Evolutionary conservation across 2,113 vertebrate species (phyloP).

Genomic region (Syngnathus typhle): DNA sequence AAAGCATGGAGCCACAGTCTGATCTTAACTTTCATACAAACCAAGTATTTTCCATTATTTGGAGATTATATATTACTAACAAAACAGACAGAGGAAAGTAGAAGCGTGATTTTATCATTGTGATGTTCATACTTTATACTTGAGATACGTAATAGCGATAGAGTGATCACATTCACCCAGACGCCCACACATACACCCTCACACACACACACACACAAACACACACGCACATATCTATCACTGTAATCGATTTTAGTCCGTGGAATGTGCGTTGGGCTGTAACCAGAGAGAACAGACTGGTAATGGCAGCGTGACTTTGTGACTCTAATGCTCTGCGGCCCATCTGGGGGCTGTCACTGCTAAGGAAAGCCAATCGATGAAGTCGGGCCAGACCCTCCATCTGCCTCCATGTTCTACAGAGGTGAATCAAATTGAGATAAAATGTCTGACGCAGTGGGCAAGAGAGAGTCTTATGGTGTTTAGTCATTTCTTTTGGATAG

Average conservation of each 20-base stretch:
- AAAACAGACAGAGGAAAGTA: slow-evolving; percentile 3
- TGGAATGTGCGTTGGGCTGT: slow-evolving; percentile 29
- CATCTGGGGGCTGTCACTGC: slow-evolving; percentile 61
- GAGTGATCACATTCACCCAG: slow-evolving; percentile 20
- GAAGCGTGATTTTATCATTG: neutral
- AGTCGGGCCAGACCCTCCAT: slow-evolving; percentile 40
- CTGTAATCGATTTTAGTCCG: slow-evolving; percentile 38
- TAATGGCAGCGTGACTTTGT: slow-evolving; percentile 61
- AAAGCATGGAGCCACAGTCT: neutral
- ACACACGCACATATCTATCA: slow-evolving; percentile 17
- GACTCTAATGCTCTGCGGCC: slow-evolving; percentile 59
- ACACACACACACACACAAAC: neutral
- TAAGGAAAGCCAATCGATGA: slow-evolving; percentile 56
- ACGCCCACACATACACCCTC: neutral
- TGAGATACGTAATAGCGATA: slow-evolving; percentile 12
- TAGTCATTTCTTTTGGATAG: too few relatives aligned
- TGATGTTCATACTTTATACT: slow-evolving; percentile 15
- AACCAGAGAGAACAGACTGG: slow-evolving; percentile 59
- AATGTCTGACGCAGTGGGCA: slow-evolving; percentile 1
- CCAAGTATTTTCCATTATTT: neutral
- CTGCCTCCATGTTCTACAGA: slow-evolving; percentile 48
- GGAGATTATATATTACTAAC: neutral
- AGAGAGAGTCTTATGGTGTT: neutral
- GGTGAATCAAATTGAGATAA: slow-evolving; percentile 49
- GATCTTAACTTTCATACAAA: neutral